Conservation (phyloP, 2,113 vertebrate genomes). For the Pampusana beccarii region DNA sequence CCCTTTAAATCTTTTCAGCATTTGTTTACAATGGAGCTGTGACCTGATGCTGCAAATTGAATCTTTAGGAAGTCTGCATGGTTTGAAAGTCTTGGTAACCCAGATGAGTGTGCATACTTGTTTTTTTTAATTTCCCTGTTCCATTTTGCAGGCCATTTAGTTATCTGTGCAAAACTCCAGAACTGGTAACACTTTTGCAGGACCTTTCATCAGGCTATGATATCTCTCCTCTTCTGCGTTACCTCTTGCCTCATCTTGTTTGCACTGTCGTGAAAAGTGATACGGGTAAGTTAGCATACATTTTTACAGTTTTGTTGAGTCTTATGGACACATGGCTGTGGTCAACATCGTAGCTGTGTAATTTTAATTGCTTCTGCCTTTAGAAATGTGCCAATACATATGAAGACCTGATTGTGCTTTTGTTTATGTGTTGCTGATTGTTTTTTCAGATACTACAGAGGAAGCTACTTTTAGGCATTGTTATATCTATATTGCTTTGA, state of each 20-base stretch:
- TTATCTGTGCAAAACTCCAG: constrained; percentile 76
- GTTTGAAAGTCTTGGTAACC: background rate
- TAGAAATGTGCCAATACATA: background rate
- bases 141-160: constrained; percentile 77
- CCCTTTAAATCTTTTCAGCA: background rate
- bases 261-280: constrained; percentile 43
- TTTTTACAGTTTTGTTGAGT: background rate
- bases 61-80: background rate
- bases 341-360: rapidly evolving
- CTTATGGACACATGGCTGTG: background rate
- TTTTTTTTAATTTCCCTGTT: background rate
- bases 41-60: background rate
- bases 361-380: background rate
- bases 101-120: background rate
- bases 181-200: constrained; percentile 77
- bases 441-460: background rate
- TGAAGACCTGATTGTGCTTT: background rate
- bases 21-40: background rate
- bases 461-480: background rate
- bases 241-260: constrained; percentile 89
- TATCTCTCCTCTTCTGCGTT: constrained; percentile 82
- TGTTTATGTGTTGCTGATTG: background rate
- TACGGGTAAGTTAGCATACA: constrained; percentile 45
- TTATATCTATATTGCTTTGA: background rate
- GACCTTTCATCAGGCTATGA: constrained; percentile 81